Conservation (phyloP, 2,888 invertebrate genomes). For the Gasteruption jaculator region DNA sequence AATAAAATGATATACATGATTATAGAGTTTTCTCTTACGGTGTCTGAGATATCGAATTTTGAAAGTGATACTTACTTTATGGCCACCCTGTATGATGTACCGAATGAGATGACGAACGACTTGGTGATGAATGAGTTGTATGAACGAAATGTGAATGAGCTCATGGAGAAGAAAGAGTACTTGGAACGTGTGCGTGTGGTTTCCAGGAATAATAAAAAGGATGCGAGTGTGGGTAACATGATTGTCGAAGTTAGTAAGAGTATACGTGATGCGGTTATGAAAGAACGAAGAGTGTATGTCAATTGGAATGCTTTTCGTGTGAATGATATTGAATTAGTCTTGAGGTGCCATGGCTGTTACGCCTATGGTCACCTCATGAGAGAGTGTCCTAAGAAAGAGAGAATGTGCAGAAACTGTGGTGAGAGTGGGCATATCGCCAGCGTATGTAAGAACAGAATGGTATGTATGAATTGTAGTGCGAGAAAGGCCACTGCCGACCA, state of each 20-base stretch:
- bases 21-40: too few relatives aligned
- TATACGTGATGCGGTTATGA: neutral
- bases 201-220: neutral
- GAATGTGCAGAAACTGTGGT: constrained; percentile 13
- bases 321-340: neutral
- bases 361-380: constrained; percentile 4
- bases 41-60: too few relatives aligned
- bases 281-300: neutral
- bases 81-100: constrained; percentile 11
- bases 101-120: constrained; percentile 1
- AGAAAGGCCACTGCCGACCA: constrained; percentile 6
- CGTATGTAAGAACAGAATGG: neutral
- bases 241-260: constrained; percentile 7
- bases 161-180: neutral
- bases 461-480: constrained; percentile 11
- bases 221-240: neutral
- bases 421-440: constrained; percentile 6
- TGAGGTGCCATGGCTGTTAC: constrained; percentile 10
- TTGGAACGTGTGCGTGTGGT: neutral
- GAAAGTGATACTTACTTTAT: too few relatives aligned
- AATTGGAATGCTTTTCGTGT: constrained; percentile 1
- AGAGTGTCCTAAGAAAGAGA: constrained; percentile 4
- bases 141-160: neutral
- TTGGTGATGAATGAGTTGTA: neutral
- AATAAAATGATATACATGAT: too few relatives aligned